A percentile compares a stretch with the other conserved stretches of the same genome.
phyloP scores from a whole-genome alignment of 1,140 invertebrate species.

The Xylocopa sonorina region DNA sequence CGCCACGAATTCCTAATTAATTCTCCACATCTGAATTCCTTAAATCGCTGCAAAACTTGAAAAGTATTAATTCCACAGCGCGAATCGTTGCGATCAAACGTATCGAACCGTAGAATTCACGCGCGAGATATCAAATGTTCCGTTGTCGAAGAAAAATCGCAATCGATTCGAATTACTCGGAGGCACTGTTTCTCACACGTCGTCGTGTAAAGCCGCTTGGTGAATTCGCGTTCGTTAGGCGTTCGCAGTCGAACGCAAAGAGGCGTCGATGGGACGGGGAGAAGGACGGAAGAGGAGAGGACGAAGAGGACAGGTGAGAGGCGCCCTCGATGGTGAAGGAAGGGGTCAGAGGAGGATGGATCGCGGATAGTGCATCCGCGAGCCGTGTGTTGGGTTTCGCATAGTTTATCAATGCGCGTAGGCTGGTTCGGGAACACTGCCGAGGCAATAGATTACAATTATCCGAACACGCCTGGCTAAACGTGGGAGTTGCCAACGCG shows the following conservation, averaged over 20 bases:
- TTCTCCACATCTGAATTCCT: too few species aligned
- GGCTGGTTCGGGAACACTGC: constrained; percentile 63
- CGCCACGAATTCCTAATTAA: too few species aligned
- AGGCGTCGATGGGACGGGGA: neutral
- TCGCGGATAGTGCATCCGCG: constrained; percentile 25
- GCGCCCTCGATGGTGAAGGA: constrained; percentile 2
- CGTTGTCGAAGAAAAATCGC: too few species aligned
- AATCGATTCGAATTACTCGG: too few species aligned
- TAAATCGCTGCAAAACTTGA: too few species aligned
- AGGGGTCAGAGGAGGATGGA: constrained; percentile 20
- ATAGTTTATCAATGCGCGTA: constrained; percentile 73
- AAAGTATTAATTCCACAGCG: too few species aligned
- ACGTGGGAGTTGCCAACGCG: constrained; percentile 66
- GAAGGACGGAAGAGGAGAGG: neutral
- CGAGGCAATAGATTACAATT: constrained; percentile 76
- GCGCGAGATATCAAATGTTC: too few species aligned
- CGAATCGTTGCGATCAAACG: too few species aligned
- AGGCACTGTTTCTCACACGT: neutral
- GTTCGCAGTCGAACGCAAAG: neutral
- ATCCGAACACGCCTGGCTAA: constrained; percentile 71
- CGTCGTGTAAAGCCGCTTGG: neutral
- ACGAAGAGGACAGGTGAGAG: constrained; percentile 22
- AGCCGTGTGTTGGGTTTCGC: constrained; percentile 54
- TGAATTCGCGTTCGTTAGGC: constrained; percentile 42
- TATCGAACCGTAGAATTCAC: too few species aligned